These are phyloP conservation scores for Apomyelois bistriatella DNA, from an alignment of 2,888 invertebrate species.

Conservation along the genomic window DNA sequence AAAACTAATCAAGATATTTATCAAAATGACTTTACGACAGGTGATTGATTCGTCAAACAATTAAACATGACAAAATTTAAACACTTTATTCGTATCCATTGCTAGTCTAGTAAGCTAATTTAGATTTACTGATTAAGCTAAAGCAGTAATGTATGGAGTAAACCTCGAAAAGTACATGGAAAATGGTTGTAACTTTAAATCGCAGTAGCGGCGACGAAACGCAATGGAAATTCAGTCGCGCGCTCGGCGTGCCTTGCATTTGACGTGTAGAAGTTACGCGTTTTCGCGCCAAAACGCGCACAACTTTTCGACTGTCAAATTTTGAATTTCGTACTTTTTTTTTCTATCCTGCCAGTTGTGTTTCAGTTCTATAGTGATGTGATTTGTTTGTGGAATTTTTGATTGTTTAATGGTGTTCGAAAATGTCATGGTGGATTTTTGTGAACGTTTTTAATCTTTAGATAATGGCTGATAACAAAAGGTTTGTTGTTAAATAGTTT, in stretches of 20 bases:
- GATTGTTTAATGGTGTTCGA: not conserved
- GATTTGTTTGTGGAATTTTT: not conserved
- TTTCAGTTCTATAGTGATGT: slow-evolving; percentile 2
- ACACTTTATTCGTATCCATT: not conserved
- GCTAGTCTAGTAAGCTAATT: not conserved
- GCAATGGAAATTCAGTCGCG: slow-evolving; percentile 46
- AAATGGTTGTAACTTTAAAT: slow-evolving; percentile 17
- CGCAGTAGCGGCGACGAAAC: slow-evolving; percentile 16
- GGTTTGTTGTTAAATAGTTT: slow-evolving; percentile 45
- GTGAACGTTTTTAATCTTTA: slow-evolving; percentile 2
- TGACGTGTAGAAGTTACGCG: slow-evolving; percentile 38
- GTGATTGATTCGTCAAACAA: not conserved
- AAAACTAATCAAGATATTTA: slow-evolving; percentile 7
- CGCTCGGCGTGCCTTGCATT: slow-evolving; percentile 43
- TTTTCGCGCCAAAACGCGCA: slow-evolving; percentile 56
- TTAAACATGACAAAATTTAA: not conserved
- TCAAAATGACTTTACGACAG: slow-evolving; percentile 10
- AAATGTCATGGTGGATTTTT: not conserved
- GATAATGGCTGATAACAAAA: slow-evolving; percentile 29
- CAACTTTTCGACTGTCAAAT: slow-evolving; percentile 40
- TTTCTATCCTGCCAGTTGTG: slow-evolving; percentile 17
- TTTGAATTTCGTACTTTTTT: slow-evolving; percentile 29
- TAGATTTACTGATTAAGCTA: not conserved
- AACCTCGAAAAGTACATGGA: slow-evolving; percentile 16
- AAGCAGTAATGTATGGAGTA: slow-evolving; percentile 21